phyloP scores from a whole-genome alignment of 2,888 invertebrate genomes.

The Lobophora halterata region DNA sequence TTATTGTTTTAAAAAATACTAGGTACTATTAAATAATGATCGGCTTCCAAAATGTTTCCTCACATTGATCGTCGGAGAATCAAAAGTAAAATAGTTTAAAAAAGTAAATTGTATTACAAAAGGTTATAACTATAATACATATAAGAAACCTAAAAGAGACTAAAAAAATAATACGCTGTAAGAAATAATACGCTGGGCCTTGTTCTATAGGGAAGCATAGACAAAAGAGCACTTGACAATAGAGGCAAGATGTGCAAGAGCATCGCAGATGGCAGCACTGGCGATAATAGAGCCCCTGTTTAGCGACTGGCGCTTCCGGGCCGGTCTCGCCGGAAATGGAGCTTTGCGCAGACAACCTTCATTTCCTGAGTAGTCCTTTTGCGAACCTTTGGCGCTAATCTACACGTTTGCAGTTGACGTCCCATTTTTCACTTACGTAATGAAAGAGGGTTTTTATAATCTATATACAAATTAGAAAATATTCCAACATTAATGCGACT shows the following conservation, averaged over 20 bases:
- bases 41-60: no score
- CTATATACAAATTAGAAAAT: conserved; percentile 5
- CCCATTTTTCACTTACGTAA: conserved; percentile 15
- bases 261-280: conserved; percentile 53
- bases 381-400: conserved; percentile 33
- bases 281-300: conserved; percentile 58
- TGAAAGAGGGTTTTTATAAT: conserved; percentile 2
- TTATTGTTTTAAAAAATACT: no score
- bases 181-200: no score
- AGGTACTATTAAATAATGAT: no score
- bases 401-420: conserved; percentile 32
- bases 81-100: no score
- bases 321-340: conserved; percentile 61
- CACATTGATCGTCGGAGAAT: no score
- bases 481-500: not conserved
- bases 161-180: conserved; percentile 9
- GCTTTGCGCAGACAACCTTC: conserved; percentile 68
- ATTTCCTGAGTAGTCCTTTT: conserved; percentile 67
- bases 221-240: conserved; percentile 46
- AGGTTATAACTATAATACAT: no score
- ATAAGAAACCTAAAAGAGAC: not conserved
- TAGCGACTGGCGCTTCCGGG: conserved; percentile 55
- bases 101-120: no score
- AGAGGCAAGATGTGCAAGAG: conserved; percentile 47
- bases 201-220: conserved; percentile 15